Conservation (phyloP, 92 coral and sea anemone genomes). For the Zoanthus solanderi region DNA sequence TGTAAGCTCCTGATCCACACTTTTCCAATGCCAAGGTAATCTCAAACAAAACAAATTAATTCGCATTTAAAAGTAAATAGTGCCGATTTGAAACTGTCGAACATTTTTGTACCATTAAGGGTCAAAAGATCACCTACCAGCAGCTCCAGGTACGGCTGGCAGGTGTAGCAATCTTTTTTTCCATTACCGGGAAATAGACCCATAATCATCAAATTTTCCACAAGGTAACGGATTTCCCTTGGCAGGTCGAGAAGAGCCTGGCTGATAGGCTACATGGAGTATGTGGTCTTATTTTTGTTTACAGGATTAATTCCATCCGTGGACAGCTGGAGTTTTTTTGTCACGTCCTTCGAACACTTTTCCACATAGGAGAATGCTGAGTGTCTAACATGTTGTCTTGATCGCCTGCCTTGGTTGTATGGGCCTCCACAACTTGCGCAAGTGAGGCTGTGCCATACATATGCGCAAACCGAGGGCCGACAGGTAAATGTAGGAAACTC, state of each 20-base stretch:
- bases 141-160: constrained; percentile 48
- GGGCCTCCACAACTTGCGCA: constrained; percentile 57
- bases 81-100: constrained; percentile 30
- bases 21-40: constrained; percentile 51
- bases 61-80: constrained; percentile 31
- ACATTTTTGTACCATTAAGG: constrained; percentile 13
- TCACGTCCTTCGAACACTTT: not conserved
- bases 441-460: constrained; percentile 50
- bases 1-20: constrained; percentile 48
- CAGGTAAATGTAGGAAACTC: constrained; percentile 35
- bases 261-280: constrained; percentile 62
- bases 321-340: constrained; percentile 6
- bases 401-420: not conserved
- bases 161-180: constrained; percentile 18
- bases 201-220: constrained; percentile 46
- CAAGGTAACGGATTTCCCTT: constrained; percentile 30
- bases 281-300: constrained; percentile 34
- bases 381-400: constrained; percentile 19
- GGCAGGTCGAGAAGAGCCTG: constrained; percentile 44
- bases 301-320: constrained; percentile 50
- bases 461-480: constrained; percentile 34
- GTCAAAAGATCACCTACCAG: constrained; percentile 44
- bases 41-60: constrained; percentile 24
- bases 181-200: constrained; percentile 52
- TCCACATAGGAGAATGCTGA: constrained; percentile 50